Conservation (phyloP, 2,888 invertebrate genomes). For the Chloromyia formosa region DNA sequence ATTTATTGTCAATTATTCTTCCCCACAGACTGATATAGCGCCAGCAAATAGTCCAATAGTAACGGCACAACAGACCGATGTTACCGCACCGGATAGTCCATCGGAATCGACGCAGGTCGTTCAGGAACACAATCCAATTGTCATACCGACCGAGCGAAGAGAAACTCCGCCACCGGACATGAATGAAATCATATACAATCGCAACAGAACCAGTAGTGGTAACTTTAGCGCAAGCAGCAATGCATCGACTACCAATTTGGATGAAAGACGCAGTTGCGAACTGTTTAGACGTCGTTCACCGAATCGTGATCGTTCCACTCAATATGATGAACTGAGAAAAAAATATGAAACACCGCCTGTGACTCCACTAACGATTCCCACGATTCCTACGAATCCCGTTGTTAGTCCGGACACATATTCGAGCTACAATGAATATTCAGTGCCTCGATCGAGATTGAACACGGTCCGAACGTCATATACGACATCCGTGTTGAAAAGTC, state of each 20-base stretch:
- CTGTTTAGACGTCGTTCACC: slow-evolving; percentile 45
- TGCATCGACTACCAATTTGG: neutral
- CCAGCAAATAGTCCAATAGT: neutral
- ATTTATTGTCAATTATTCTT: neutral
- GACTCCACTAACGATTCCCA: neutral
- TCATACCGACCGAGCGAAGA: slow-evolving; percentile 47
- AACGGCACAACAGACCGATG: slow-evolving; percentile 29
- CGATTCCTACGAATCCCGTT: neutral
- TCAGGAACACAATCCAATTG: slow-evolving; percentile 43
- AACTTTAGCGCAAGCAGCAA: neutral
- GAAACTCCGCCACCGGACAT: slow-evolving; percentile 17
- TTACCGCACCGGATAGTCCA: slow-evolving; percentile 47
- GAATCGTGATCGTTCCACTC: slow-evolving; percentile 29
- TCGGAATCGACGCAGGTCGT: slow-evolving; percentile 1
- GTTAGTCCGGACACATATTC: neutral
- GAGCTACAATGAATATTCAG: neutral
- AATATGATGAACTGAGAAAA: slow-evolving; percentile 26
- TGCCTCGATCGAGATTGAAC: neutral
- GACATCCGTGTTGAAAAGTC: slow-evolving; percentile 56
- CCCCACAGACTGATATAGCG: neutral
- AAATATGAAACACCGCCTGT: slow-evolving; percentile 24
- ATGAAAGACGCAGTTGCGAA: neutral
- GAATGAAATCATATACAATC: neutral
- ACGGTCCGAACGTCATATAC: slow-evolving; percentile 3
- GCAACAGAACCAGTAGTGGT: neutral